A percentile compares a stretch with the other conserved stretches of the same genome.
Evolutionary conservation across 2,888 invertebrate genomes (phyloP).

Genomic region (Sarcophaga subvicina): DNA sequence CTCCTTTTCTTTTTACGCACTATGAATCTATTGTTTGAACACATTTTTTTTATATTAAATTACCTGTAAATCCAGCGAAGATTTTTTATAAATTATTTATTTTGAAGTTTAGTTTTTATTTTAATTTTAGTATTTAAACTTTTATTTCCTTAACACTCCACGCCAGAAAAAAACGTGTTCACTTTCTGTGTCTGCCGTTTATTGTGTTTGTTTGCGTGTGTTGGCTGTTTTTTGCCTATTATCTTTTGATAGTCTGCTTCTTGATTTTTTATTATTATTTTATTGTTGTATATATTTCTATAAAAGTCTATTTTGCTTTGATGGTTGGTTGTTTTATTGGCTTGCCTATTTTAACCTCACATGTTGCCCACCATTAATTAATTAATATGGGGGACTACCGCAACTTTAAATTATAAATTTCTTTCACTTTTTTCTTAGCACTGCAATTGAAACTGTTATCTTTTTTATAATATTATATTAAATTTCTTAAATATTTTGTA

Average conservation of each 20-base stretch:
- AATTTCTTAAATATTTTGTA: conserved; percentile 2
- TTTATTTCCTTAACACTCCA: conserved; percentile 19
- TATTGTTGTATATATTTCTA: conserved; percentile 17
- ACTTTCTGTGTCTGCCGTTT: conserved; percentile 51
- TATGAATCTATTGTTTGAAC: neutral
- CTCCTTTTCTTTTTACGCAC: neutral
- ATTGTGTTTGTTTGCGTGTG: conserved; percentile 16
- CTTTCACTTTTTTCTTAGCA: neutral
- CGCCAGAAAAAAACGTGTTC: conserved; percentile 60
- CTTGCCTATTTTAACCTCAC: conserved; percentile 79
- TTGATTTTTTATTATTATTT: conserved; percentile 13
- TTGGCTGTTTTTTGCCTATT: conserved; percentile 34
- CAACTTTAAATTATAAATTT: conserved; percentile 26
- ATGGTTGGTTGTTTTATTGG: conserved; percentile 59
- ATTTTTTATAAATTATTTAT: neutral
- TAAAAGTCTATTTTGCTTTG: conserved; percentile 19
- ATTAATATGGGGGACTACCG: conserved; percentile 13
- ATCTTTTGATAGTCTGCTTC: conserved; percentile 38
- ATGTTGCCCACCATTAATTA: conserved; percentile 74
- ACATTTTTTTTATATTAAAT: conserved; percentile 8
- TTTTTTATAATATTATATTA: neutral
- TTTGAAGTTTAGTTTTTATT: neutral
- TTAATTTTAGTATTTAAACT: conserved; percentile 8
- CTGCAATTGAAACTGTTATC: neutral
- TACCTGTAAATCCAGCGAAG: conserved; percentile 45